Base-by-base conservation (phyloP, 2,113 vertebrate species). In the Entelurus aequoreus region DNA sequence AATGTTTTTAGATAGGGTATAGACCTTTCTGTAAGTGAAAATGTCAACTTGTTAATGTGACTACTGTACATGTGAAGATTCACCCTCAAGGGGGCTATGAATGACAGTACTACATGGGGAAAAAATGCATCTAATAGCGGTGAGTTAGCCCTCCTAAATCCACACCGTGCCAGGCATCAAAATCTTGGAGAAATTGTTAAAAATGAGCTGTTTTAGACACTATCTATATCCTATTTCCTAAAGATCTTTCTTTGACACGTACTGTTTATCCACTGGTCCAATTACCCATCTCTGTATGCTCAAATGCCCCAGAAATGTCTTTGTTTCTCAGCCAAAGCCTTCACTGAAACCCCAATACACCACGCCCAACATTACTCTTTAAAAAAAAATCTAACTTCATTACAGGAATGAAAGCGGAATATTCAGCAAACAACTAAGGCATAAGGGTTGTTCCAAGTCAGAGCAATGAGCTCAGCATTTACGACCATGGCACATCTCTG, bases 261-360 rank as follows among this genome's bases (percentile, higher is more conserved):
- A 62, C 51, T 55, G 38, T 60, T 65, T 54, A 67, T 73, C 60
- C 75, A 69, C 66, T 61, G 55, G 68, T 69, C 75, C 79, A 84
- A 83, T 84, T 84, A 84, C 75, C 65, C 54, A 66, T 78, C 78
- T 71, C 68, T 59, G 60, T 72, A 68, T 69, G 66, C 63, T 82
- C 71, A 82, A 81, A 63, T 83, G 82, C 74, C 78, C 85, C 74
- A 86, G 76, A 86, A 87, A 77, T 80, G 82, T 71, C 71, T 42
- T 57, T 66, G 15, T 60, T 72, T 12, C 69, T 69, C 61, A 56
- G 49, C 81, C 78, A 28, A 50, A 66, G 76, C 56, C 48, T 68
- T 69, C 69, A 70, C 71, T 68, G 47, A 49, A 65, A 67, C 67
- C 81, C 60, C 66, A 71, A 66, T 75, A 63, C 19, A 8, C 65